Base-by-base conservation (phyloP, 2,113 vertebrate species). In the Triplophysa tibetana region DNA sequence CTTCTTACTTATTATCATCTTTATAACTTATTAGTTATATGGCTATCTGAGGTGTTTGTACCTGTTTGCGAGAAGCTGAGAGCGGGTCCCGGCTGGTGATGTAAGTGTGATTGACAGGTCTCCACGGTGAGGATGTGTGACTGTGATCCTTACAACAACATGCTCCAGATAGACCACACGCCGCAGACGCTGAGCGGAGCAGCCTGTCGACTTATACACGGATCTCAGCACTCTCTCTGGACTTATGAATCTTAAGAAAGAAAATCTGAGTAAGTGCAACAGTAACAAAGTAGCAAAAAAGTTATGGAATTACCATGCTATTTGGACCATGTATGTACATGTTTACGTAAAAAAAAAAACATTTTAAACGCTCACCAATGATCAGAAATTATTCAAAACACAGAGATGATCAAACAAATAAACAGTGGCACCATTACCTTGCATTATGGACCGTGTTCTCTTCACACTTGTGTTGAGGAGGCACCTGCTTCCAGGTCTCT, bases 21-120 rank as follows among this genome's bases (percentile, higher is more conserved):
- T 29, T 29, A 29, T 29, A 4, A 29, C 29, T 29, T 29, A 29
- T 29, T 29, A 29, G 29, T 29, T 29, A 29, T 29, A 29, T 29
- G 29, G 3, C 29, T 29, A 29, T 4, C 29, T 21, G 54, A 16
- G 17, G 45, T 45, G 52, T 11, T 43, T 73, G 84, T 95, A 99
- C 97, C 97, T 96, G 93, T 95, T 96, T 67, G 94, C 90, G 16
- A 99, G 90, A 54, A 99, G 93, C 85, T 96, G 94, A n/a, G 97
- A 99, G 86, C 90, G 92, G 29, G 97, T 99, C 91, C 97, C 97
- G 0, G 94, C 93, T 56, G 97, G 97, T 29, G 97, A 99, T 4
- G 93, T 95, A 89, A 99, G 90, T 48, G 93, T 94, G 85, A 98
- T 94, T 86, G 96, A 95, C 88, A 99, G 92, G 91, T 98, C 96